phyloP scores from a whole-genome alignment of 1,140 invertebrate species.

The Drosophila albomicans region DNA sequence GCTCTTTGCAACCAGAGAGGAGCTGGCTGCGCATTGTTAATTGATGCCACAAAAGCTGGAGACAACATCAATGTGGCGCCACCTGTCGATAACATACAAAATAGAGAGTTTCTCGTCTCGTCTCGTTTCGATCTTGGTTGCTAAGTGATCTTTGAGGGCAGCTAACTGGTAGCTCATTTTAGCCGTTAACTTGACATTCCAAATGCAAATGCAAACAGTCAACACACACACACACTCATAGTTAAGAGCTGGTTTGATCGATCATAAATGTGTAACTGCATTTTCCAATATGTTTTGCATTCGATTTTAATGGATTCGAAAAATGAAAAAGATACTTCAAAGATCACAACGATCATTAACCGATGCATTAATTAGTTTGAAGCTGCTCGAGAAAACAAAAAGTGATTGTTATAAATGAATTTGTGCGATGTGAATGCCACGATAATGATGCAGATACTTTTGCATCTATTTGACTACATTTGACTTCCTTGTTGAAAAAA shows the following conservation, averaged over 20 bases:
- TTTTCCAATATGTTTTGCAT: conserved; percentile 19
- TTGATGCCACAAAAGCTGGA: conserved; percentile 12
- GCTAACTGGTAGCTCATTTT: conserved; percentile 17
- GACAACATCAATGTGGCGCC: conserved; percentile 27
- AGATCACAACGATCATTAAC: conserved; percentile 34
- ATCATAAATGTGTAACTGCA: conserved; percentile 14
- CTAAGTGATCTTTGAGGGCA: conserved; percentile 22
- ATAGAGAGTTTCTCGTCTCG: conserved; percentile 6
- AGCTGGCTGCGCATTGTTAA: conserved; percentile 19
- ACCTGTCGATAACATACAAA: conserved; percentile 7
- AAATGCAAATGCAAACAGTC: conserved; percentile 28
- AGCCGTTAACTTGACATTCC: conserved; percentile 26
- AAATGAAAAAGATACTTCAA: conserved; percentile 26
- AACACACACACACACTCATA: neutral
- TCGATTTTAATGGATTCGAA: neutral
- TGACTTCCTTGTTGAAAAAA: too few relatives aligned
- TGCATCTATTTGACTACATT: neutral
- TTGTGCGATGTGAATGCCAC: conserved; percentile 8
- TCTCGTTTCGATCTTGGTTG: neutral
- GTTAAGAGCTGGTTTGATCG: neutral
- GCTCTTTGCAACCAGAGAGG: neutral
- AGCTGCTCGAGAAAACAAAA: neutral
- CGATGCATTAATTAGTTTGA: conserved; percentile 38
- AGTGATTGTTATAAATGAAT: conserved; percentile 32
- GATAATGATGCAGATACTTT: neutral